Evolutionary conservation across 2,797 vertebrate genomes (phyloP).

Genomic region (Cryptoprocta ferox): DNA sequence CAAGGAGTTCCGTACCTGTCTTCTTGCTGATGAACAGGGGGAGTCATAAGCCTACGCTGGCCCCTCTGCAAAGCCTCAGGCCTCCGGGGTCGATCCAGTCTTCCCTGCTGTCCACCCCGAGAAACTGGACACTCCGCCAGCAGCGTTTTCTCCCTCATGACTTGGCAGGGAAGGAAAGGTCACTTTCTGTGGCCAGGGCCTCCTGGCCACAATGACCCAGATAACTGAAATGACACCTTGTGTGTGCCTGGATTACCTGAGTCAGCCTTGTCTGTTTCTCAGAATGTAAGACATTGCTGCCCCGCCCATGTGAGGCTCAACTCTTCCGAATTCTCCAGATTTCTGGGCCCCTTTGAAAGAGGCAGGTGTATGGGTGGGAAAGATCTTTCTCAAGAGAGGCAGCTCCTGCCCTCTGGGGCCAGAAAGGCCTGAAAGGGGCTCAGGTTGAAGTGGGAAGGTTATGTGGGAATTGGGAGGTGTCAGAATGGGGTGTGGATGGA

Average conservation of each 20-base stretch:
- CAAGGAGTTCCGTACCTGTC: background rate
- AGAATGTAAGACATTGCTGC: background rate
- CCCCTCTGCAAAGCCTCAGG: background rate
- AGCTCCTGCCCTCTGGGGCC: background rate
- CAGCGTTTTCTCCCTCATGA: background rate
- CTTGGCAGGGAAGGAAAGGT: constrained; percentile 47
- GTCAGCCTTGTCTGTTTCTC: background rate
- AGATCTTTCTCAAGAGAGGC: background rate
- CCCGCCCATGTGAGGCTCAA: rapidly evolving
- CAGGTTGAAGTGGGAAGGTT: background rate
- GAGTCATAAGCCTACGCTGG: background rate
- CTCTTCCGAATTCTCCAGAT: background rate
- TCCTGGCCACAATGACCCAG: constrained; percentile 50
- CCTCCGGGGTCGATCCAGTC: background rate
- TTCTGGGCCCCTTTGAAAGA: background rate
- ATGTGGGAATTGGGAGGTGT: background rate
- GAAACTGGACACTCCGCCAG: background rate
- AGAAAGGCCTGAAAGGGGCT: background rate
- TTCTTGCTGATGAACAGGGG: background rate
- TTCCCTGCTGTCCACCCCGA: background rate
- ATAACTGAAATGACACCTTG: constrained; percentile 30
- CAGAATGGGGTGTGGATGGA: background rate
- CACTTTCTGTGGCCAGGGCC: background rate
- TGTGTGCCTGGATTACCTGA: background rate
- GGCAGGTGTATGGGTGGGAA: background rate